Evolutionary conservation across 2,113 vertebrate genomes (phyloP), one percentile per base, ranked within the genome.

Genomic region (Gyps fulvus): DNA sequence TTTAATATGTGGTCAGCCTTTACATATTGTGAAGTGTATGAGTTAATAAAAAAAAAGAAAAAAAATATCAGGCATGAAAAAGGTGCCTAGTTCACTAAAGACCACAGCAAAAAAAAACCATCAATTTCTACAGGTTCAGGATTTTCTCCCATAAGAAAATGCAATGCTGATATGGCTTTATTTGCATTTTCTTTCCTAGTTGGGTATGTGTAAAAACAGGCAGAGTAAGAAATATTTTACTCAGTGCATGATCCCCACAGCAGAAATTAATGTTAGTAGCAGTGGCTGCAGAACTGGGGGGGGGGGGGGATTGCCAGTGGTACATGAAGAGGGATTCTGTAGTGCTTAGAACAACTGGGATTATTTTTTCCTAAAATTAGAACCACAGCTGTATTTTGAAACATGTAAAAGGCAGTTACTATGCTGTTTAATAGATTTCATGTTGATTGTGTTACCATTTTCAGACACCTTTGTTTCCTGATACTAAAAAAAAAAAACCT

Each of bases 281-380:
- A 40, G 38, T 32, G 34, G 23, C 42, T 89, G 14, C 20, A 83
- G 67, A 95, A 52, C 21, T 49, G 47, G 11, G 11, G 47, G 10
- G 20, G 20, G 18, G 43, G 43, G 36, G 36, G 36, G 36, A 36
- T 36, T 36, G 23, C 43, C 86, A 84, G 18, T 5, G 26, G n/a
- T 66, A 43, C 2, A 45, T 63, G 57, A 93, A 70, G 43, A 47
- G 15, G 6, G 6, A 85, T 50, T 83, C 47, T 93, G 32, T 19
- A 61, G 5, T 54, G 2, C 6, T 69, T 82, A 16, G 45, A 88
- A 91, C 6, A 95, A 65, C 85, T 49, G 19, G 8, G 20, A 90
- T 58, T 71, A 12, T 74, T 79, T 91, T 77, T 87, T 66, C 57
- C 81, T 78, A 95, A 92, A 95, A 96, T 66, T 83, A 90, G 43